phyloP scores from a whole-genome alignment of 2,888 invertebrate species.

The Gari tellinella region DNA sequence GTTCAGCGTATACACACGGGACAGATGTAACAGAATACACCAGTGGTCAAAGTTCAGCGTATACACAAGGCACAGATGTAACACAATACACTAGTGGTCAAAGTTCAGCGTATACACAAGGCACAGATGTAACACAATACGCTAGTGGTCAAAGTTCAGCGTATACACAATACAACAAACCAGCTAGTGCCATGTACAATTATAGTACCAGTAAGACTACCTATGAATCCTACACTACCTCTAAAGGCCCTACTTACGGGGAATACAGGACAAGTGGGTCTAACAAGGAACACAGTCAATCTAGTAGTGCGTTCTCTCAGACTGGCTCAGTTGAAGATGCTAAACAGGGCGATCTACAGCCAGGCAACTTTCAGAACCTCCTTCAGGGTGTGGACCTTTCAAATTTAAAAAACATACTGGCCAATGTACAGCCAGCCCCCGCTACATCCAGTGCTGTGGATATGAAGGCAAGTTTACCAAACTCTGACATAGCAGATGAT shows the following conservation, averaged over 20 bases:
- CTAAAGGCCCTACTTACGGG: conserved; percentile 21
- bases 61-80: neutral
- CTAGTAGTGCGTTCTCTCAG: no score
- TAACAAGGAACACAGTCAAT: no score
- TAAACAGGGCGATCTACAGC: neutral
- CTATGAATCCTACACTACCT: conserved; percentile 22
- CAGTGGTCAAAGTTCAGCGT: no score
- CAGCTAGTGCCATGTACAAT: no score
- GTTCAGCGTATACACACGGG: no score
- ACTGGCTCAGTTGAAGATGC: no score
- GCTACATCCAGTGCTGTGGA: neutral
- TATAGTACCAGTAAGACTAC: conserved; percentile 15
- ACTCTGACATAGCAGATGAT: conserved; percentile 7
- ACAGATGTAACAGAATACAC: no score
- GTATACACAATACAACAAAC: no score
- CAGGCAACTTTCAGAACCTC: conserved; percentile 34
- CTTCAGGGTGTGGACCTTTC: conserved; percentile 55
- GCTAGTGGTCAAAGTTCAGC: no score
- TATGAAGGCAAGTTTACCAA: conserved; percentile 6
- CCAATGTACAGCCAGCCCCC: conserved; percentile 36
- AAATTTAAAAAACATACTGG: conserved; percentile 56
- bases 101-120: no score
- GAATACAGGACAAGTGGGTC: conserved; percentile 30
- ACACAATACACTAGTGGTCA: no score
- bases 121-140: neutral